Evolutionary conservation across 1,140 invertebrate genomes (phyloP), one percentile per base, ranked within the genome.

Genomic region (Danaus melanippus): DNA sequence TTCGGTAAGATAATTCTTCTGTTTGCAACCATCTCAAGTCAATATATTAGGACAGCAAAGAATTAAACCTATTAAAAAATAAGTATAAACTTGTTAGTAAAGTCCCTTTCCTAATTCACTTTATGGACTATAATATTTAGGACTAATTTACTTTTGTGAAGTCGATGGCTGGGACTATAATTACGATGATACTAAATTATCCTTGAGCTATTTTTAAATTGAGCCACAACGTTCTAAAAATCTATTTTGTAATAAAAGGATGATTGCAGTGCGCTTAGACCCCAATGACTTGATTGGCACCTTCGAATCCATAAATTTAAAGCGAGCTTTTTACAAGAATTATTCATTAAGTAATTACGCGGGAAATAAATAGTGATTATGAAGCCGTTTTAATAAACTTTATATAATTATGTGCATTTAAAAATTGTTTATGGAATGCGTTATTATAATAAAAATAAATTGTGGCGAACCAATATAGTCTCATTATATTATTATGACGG

Each of bases 131-230:
- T 32, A 4, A 32, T 32, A 32, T 32, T 32, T 32, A 32, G 21
- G 21, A 32, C 21, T 32, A 32, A 32, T 32, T 32, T 32, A 32
- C 21, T 32, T 32, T 32, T 3, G 21, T 32, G 21, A 32, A 32
- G 2, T 32, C 21, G 21, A 32, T 32, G 4, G 21, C 6, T 32
- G 21, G 21, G 21, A 47, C 47, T 60, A 73, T 84, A 79, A 86
- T 86, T 83, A 84, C 71, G 64, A 74, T 71, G 64, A 64, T 68
- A 71, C 62, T 60, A 67, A 72, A 72, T 69, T 71, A 69, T 78
- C 73, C 79, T 82, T 80, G 75, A 83, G 73, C 79, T 84, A 80
- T 83, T 70, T 78, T 76, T 66, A 84, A 86, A 83, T 83, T 81
- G 76, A 61, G 72, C 58, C 56, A 60, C 56, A 45, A 64, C 64